Base-by-base conservation (phyloP, 2,888 invertebrate species). In the Branchipolynoe longqiensis region DNA sequence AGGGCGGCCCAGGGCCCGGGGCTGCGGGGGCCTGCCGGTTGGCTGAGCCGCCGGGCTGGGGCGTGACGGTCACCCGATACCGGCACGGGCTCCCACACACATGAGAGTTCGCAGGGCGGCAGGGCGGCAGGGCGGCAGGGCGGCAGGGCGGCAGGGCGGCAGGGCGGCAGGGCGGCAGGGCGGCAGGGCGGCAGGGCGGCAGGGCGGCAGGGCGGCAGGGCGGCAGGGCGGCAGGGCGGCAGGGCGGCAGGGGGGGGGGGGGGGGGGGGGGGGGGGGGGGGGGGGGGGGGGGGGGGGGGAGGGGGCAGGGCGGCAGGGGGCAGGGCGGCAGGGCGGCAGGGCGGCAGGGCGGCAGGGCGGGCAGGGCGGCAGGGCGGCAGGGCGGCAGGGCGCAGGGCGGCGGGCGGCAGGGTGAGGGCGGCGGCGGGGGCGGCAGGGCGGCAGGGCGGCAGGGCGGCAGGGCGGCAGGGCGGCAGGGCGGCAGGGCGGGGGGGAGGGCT, bases 401-500 rank as follows among this genome's bases (percentile, higher is more conserved):
- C n/a, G 48, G 48, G 8, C 8, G 18, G 48, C 8, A 48, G 48
- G 48, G 48, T n/a, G n/a, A n/a, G 31, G 28, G 2, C 31, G 25
- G 28, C 62, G 62, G 31, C 8, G 58, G 58, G 12, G 58, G n/a
- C 14, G 4, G 25, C 14, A n/a, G n/a, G 69, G 33, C 36, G 48
- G 18, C 48, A 48, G 36, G 69, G 69, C 18, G 69, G 69, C 38
- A 6, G 69, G 69, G 69, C n/a, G 69, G 6, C 69, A 18, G 69
- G 69, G n/a, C 18, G 33, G 69, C 22, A 38, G 69, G 69, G 69
- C 22, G 69, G 14, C 18, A 22, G 25, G 69, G 69, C 22, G 38
- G 69, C 14, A 38, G 38, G 22, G 69, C 33, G 12, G 69, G 69
- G 69, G 25, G 3, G 3, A 56, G 56, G 3, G 6, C 18, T n/a